phyloP scores from a whole-genome alignment of 2,113 vertebrate genomes.

The Myotis yumanensis region DNA sequence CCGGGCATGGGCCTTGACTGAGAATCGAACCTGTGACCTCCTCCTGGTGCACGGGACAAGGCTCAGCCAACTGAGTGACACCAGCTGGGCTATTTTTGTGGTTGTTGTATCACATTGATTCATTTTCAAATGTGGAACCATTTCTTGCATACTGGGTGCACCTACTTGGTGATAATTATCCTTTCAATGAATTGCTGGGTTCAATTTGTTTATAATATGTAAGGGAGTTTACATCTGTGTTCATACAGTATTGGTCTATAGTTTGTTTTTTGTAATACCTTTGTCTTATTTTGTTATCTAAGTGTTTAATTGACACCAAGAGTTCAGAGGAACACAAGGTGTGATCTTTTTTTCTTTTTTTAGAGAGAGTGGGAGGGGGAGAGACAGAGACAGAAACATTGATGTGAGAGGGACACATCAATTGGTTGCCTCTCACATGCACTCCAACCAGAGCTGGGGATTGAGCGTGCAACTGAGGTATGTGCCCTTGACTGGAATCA shows the following conservation, averaged over 20 bases:
- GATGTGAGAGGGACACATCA: no score
- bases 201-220: conserved; percentile 5
- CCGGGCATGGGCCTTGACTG: no score
- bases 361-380: no score
- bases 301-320: not conserved
- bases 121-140: conserved; percentile 18
- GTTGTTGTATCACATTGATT: not conserved
- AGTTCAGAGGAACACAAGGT: not conserved
- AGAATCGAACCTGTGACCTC: no score
- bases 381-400: no score
- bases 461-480: no score
- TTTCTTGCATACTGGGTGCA: not conserved
- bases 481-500: no score
- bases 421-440: no score
- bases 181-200: not conserved
- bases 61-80: no score
- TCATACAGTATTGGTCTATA: not conserved
- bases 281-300: not conserved
- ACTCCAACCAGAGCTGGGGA: no score
- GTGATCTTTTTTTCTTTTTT: not conserved
- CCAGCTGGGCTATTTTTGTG: not conserved
- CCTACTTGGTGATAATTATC: not conserved
- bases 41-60: no score
- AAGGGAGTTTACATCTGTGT: not conserved
- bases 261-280: not conserved